Evolutionary conservation across 2,797 vertebrate species (phyloP).

Genomic region (Parauchenoglanis punctatus): DNA sequence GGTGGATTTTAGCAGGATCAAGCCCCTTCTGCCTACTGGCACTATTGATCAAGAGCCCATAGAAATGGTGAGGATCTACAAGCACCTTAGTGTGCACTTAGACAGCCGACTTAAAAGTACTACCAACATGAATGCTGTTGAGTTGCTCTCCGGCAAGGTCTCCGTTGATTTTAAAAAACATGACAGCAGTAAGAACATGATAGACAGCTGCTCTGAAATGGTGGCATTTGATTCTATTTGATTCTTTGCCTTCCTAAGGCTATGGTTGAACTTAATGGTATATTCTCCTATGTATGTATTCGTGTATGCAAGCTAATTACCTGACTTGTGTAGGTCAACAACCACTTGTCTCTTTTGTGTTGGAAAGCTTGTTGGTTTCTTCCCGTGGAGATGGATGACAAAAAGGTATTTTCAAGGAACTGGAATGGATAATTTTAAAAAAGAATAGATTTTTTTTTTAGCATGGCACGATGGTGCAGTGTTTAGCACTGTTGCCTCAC

Average conservation of each 20-base stretch:
- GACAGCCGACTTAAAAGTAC: not conserved
- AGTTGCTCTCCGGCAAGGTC: not conserved
- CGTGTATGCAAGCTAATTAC: not conserved
- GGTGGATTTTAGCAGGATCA: conserved; percentile 23
- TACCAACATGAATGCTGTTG: not conserved
- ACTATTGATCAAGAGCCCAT: conserved; percentile 16
- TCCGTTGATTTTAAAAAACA: not conserved
- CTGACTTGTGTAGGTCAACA: not conserved
- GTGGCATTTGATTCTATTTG: not conserved
- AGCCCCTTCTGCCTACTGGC: conserved; percentile 18
- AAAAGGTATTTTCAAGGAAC: not conserved
- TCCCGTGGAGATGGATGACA: not conserved
- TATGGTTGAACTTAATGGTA: not conserved
- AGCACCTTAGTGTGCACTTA: not conserved
- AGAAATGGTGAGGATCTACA: conserved; percentile 3
- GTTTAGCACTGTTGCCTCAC: no score
- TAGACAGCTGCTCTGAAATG: not conserved
- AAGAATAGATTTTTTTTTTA: no score
- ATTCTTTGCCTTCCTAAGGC: not conserved
- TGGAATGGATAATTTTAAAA: no score
- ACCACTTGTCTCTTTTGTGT: not conserved
- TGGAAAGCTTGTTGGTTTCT: not conserved
- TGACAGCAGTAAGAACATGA: not conserved
- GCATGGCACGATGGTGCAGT: no score
- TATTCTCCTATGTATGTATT: not conserved